Base-by-base conservation (phyloP, 2,888 invertebrate genomes). In the Pterostichus madidus region DNA sequence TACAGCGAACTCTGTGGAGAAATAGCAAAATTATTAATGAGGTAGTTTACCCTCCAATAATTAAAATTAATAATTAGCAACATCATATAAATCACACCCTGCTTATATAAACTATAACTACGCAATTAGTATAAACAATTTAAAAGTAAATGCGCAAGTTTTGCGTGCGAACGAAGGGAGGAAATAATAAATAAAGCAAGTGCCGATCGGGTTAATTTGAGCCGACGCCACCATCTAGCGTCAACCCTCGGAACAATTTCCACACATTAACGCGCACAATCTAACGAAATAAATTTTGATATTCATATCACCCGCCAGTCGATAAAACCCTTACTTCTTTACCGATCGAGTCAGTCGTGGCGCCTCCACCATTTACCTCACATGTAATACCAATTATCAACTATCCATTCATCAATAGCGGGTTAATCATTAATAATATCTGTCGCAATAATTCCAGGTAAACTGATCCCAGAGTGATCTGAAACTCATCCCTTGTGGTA, bases 261-360 rank as follows among this genome's bases (percentile, higher is more conserved):
- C 39, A 52, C 64, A 64, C 68, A 83, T 83, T 83, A 77, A 31
- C 83, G 83, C 83, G 83, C 83, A 76, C 59, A 83, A 83, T 83
- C 83, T 24, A 64, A 77, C 52, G 77, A 77, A 77, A 83, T 39
- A 77, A 83, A 77, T 83, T 77, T 83, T 64, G 64, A 83, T 83
- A 83, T 83, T 83, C 76, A 68, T 53, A 68, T 59, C 39, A 44
- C 53, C 17, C 35, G 56, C 56, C 2, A 52, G 56, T 77, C 53
- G 32, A 77, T 39, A 77, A 56, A 77, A 56, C 35, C 5, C 56
- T 32, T 5, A 15, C 39, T 35, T 39, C 53, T 53, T 53, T 53
- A 53, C 56, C 35, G 35, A 31, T 10, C 7, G n/a, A 32, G n/a
- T 49, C 49, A 49, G 49, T 49, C 5, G 15, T 10, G 8, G 52